phyloP scores from a whole-genome alignment of 64 coral and sea anemone species.

The Pachyseris speciosa region DNA sequence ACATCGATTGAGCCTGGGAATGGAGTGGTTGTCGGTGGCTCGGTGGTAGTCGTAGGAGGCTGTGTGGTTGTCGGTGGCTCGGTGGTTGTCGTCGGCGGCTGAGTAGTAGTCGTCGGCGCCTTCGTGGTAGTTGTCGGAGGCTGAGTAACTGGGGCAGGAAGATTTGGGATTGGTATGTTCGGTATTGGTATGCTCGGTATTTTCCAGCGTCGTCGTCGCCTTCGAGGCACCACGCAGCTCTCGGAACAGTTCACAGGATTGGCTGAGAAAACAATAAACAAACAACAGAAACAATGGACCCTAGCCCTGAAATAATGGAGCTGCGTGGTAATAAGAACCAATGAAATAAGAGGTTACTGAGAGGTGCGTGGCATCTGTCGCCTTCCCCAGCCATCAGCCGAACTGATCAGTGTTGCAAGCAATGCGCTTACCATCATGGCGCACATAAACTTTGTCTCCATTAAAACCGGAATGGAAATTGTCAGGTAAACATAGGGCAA shows the following conservation, averaged over 20 bases:
- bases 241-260: no score
- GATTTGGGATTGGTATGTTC: neutral
- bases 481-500: neutral
- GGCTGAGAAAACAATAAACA: no score
- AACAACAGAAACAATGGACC: no score
- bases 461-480: neutral
- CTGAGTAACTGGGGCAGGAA: no score
- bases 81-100: neutral
- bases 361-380: no score
- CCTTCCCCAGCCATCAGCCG: neutral
- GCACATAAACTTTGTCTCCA: neutral
- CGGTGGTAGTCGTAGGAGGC: neutral
- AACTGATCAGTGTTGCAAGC: neutral
- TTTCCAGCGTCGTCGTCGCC: neutral
- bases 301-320: no score
- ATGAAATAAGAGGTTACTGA: no score
- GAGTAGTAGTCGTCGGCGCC: neutral
- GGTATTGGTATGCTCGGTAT: neutral
- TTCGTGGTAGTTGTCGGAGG: neutral
- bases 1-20: no score
- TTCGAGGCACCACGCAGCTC: no score
- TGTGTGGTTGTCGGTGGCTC: neutral
- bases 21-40: neutral
- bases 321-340: no score
- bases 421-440: neutral